Percentiles rank a stretch among this genome's conserved stretches.
Evolutionary conservation across 2,113 vertebrate genomes (phyloP).

Genomic region (Eidolon helvum): DNA sequence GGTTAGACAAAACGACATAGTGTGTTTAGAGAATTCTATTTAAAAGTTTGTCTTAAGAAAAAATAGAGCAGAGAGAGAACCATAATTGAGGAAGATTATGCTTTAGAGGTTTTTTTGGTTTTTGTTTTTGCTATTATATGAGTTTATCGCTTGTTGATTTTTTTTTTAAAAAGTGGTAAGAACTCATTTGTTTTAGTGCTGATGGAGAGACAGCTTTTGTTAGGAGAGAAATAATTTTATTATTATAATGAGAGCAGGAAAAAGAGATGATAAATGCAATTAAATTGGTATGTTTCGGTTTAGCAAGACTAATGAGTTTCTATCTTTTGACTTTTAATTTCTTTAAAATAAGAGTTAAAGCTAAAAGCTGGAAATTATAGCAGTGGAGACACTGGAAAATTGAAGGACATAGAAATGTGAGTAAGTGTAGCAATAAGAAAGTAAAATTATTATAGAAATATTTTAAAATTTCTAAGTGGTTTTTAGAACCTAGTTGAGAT

Average conservation of each 20-base stretch:
- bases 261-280: background rate
- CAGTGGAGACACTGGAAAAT: background rate
- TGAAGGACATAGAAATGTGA: background rate
- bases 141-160: background rate
- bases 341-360: background rate
- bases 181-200: background rate
- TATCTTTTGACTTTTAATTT: background rate
- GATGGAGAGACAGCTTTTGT: background rate
- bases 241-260: background rate
- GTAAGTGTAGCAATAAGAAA: background rate
- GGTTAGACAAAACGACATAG: background rate
- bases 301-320: background rate
- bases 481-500: background rate
- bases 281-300: background rate
- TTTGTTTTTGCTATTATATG: background rate
- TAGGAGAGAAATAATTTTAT: background rate
- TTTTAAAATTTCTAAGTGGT: background rate
- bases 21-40: background rate
- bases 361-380: background rate
- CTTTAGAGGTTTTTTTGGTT: background rate
- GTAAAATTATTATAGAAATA: background rate
- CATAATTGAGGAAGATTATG: background rate
- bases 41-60: background rate
- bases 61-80: background rate
- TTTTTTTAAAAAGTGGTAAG: background rate